Conservation (phyloP, 2,113 vertebrate genomes). For the Deroptyus accipitrinus region DNA sequence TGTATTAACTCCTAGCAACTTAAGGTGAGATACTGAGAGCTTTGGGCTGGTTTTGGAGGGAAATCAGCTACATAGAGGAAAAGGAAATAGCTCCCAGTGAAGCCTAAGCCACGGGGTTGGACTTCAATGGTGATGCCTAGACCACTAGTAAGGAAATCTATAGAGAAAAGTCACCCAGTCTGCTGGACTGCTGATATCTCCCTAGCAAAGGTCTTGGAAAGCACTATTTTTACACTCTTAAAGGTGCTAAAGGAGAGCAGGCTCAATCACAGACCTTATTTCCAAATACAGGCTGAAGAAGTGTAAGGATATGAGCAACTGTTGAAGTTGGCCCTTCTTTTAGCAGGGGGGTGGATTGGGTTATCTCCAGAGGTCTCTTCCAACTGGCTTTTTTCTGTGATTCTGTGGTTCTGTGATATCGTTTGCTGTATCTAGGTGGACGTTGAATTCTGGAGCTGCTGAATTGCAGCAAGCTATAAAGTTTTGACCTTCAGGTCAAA, state of each 20-base stretch:
- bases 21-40: background rate
- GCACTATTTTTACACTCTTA: background rate
- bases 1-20: background rate
- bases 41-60: background rate
- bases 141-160: background rate
- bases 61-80: background rate
- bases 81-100: background rate
- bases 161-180: background rate
- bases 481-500: background rate
- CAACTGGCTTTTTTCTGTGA: background rate
- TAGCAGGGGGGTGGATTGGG: constrained; percentile 20
- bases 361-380: constrained; percentile 7
- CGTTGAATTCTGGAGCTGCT: background rate
- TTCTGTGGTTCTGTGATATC: background rate
- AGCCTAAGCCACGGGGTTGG: background rate
- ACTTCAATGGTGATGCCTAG: background rate
- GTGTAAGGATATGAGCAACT: constrained; percentile 52
- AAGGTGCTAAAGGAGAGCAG: background rate
- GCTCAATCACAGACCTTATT: constrained; percentile 2
- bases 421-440: background rate
- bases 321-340: constrained; percentile 41
- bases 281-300: constrained; percentile 20
- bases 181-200: background rate
- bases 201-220: background rate
- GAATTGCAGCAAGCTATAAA: background rate